phyloP scores from a whole-genome alignment of 1,140 invertebrate species.

The Plodia interpunctella region DNA sequence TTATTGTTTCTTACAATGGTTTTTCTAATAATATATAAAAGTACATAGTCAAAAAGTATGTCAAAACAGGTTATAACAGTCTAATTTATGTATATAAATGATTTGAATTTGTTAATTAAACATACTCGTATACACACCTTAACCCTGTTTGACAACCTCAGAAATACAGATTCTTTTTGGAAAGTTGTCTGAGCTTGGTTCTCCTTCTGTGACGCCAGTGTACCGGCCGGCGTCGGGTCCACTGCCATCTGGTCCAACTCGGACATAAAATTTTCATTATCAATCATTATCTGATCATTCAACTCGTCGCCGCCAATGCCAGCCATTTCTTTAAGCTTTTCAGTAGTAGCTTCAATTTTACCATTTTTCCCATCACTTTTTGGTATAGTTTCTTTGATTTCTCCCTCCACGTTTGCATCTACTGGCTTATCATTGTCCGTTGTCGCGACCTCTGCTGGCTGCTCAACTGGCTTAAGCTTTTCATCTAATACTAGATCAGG shows the following conservation, averaged over 20 bases:
- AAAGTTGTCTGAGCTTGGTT: slow-evolving; percentile 70
- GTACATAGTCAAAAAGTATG: too few relatives aligned
- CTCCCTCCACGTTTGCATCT: slow-evolving; percentile 38
- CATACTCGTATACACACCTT: slow-evolving; percentile 85
- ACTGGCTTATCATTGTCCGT: slow-evolving; percentile 33
- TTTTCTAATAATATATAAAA: too few relatives aligned
- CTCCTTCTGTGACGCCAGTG: slow-evolving; percentile 49
- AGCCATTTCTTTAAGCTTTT: slow-evolving; percentile 50
- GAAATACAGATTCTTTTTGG: slow-evolving; percentile 96
- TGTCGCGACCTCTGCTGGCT: slow-evolving; percentile 33
- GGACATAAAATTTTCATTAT: slow-evolving; percentile 68
- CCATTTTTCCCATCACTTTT: slow-evolving; percentile 50
- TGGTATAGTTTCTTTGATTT: slow-evolving; percentile 41
- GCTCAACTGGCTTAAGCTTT: slow-evolving; percentile 25
- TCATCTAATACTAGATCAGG: slow-evolving; percentile 23
- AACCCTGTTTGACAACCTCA: slow-evolving; percentile 95
- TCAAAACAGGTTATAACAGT: too few relatives aligned
- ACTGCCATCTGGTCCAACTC: slow-evolving; percentile 70
- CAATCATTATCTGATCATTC: slow-evolving; percentile 56
- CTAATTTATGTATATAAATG: too few relatives aligned
- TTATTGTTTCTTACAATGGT: too few relatives aligned
- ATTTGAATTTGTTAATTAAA: too few relatives aligned
- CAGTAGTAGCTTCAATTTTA: slow-evolving; percentile 39
- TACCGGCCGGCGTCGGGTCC: slow-evolving; percentile 56
- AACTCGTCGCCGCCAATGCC: slow-evolving; percentile 51